Base-by-base conservation (phyloP, 2,797 vertebrate genomes). In the Pristis pectinata region DNA sequence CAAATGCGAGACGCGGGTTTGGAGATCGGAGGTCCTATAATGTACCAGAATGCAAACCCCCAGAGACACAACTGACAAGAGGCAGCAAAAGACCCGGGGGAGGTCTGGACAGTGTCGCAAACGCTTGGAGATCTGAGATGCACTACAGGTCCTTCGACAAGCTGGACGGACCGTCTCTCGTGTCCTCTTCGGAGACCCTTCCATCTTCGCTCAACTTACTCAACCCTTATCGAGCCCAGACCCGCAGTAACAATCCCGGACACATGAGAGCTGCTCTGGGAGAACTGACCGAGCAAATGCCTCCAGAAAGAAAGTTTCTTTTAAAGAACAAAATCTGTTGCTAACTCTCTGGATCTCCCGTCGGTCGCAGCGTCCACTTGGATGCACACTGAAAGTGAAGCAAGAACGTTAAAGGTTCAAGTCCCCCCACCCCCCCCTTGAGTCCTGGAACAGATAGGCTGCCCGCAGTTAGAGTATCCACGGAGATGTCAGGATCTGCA, bases 1-100 rank as follows among this genome's bases (percentile, higher is more conserved):
- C 49, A 94, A 76, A 56, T 94, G 44, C 24, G 72, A 53, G 92
- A 94, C 13, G 27, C 92, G 92, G 17, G 70, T 94, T n/a, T 74
- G 92, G 27, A 94, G 92, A 0, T 94, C 92, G 19, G 92, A 94
- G 2, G 92, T 94, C 70, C 92, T 74, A 44, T n/a, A 76, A n/a
- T 94, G 92, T 30, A 94, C 27, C 27, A 94, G 72, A 15, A 53
- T 30, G 30, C 92, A 94, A 30, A 94, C 49, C 30, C 92, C 92
- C 41, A 94, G 92, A 56, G 70, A 94, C 27, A 76, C 11, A 2
- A 76, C 11, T 34, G 70, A 53, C 37, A 94, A 70, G 15, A 74
- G 67, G 2, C 92, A 94, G 92, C 92, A 94, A 27, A 76, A 11
- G 3, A 94, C 3, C 27, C 92, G 67, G 0, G 92, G 15, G 44